Base-by-base conservation (phyloP, 2,113 vertebrate species). In the Anolis sagrei region DNA sequence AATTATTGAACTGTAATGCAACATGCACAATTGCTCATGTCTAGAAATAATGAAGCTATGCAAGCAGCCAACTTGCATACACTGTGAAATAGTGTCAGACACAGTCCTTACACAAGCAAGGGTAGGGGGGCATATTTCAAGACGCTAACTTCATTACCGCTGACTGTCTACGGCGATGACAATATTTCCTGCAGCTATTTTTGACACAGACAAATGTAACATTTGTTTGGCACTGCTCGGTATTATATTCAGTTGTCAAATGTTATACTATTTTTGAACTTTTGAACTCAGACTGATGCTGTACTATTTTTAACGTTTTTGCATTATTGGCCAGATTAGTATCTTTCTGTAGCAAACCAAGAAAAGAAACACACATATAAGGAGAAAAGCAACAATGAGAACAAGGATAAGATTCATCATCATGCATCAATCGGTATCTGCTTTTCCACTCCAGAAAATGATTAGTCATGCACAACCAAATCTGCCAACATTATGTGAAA, bases 281-380 rank as follows among this genome's bases (percentile, higher is more conserved):
- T 92, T 88, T 87, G 87, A 93, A 87, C 90, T 62, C 66, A 79
- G 90, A 81, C 83, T 44, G 61, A 86, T 87, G 66, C 84, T 79
- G 66, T 89, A 81, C 84, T 10, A 7, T 16, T 80, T 66, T 87
- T 82, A 61, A 86, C 64, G 83, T 70, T 78, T 89, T 85, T 74
- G 76, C 72, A 81, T 84, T 84, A 87, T 86, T 83, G 86, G 81
- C 78, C 80, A 10, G 36, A 85, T 29, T 68, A 36, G 79, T 58
- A 29, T 76, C 66, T 86, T 32, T 75, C 49, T 72, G 32, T 62
- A 44, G 79, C 25, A 58, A 89, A 81, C 82, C 76, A 84, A 84
- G 86, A 69, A 76, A 66, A 58, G 69, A n/a, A n/a, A 5, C 49
- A 81, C 84, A 48, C 58, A 66, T 87, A 4, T 84, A 84, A 62